Evolutionary conservation across 2,797 vertebrate genomes (phyloP).

Genomic region (Enteromius treurensis): DNA sequence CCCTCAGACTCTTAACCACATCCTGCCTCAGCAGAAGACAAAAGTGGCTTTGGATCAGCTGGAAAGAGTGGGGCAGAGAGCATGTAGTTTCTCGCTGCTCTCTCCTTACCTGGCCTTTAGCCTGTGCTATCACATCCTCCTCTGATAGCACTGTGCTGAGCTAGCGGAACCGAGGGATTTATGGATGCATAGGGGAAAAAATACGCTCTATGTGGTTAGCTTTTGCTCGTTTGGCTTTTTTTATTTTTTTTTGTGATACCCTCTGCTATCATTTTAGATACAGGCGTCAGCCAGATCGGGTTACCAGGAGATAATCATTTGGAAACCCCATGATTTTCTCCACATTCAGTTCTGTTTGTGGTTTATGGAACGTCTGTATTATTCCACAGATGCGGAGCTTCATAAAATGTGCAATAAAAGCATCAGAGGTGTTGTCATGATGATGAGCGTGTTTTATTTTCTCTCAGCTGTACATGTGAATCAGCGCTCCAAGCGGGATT

Average conservation of each 20-base stretch:
- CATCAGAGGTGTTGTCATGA: neutral
- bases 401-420: neutral
- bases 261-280: conserved; percentile 36
- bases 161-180: conserved; percentile 37
- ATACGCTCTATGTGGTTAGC: neutral
- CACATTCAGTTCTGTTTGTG: neutral
- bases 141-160: conserved; percentile 48
- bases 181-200: conserved; percentile 25
- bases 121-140: conserved; percentile 51
- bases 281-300: conserved; percentile 17
- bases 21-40: conserved; percentile 16
- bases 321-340: neutral
- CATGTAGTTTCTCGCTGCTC: conserved; percentile 23
- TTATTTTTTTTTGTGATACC: neutral
- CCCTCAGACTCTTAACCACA: conserved; percentile 26
- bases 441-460: neutral
- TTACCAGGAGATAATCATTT: neutral
- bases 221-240: neutral
- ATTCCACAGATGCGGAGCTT: neutral
- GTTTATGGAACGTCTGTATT: neutral
- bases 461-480: neutral
- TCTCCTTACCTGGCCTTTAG: conserved; percentile 35
- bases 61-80: neutral
- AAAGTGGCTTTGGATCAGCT: conserved; percentile 30
- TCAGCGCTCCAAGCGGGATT: neutral